phyloP scores from a whole-genome alignment of 2,888 invertebrate genomes.

The Sphaerophoria rueppellii region DNA sequence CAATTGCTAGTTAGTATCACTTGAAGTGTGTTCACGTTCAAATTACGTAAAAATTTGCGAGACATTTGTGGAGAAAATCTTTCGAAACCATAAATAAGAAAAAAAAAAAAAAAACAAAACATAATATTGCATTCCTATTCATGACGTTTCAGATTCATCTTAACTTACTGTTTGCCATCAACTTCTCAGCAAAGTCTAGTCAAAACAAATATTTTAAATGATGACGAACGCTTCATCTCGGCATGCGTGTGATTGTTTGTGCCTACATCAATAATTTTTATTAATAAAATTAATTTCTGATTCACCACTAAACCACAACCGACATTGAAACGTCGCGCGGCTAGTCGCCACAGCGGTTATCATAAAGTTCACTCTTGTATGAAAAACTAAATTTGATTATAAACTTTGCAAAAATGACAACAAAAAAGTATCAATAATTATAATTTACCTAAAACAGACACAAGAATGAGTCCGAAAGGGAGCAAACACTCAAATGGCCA shows the following conservation, averaged over 20 bases:
- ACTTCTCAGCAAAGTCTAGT: conserved; percentile 5
- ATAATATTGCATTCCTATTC: too few species aligned
- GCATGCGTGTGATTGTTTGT: conserved; percentile 46
- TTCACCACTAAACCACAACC: conserved; percentile 46
- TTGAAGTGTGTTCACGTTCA: too few species aligned
- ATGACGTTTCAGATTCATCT: too few species aligned
- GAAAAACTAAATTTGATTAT: conserved; percentile 38
- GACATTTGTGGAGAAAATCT: too few species aligned
- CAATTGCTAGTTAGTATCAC: too few species aligned
- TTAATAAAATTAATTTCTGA: conserved; percentile 61
- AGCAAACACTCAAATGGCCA: conserved; percentile 32
- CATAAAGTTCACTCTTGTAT: conserved; percentile 5
- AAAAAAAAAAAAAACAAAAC: too few species aligned
- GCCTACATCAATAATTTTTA: conserved; percentile 32
- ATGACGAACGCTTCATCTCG: conserved; percentile 20
- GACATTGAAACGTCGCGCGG: too few species aligned
- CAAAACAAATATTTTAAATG: background rate
- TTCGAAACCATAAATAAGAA: too few species aligned
- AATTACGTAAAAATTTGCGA: too few species aligned
- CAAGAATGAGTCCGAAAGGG: conserved; percentile 4
- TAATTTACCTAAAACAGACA: conserved; percentile 39
- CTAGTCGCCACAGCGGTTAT: conserved; percentile 15
- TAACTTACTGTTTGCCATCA: conserved; percentile 16
- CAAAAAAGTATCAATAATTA: conserved; percentile 13
- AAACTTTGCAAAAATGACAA: conserved; percentile 24